These are phyloP conservation scores for Pogoniulus pusillus DNA, from an alignment of 2,797 vertebrate species.

Conservation along the genomic window DNA sequence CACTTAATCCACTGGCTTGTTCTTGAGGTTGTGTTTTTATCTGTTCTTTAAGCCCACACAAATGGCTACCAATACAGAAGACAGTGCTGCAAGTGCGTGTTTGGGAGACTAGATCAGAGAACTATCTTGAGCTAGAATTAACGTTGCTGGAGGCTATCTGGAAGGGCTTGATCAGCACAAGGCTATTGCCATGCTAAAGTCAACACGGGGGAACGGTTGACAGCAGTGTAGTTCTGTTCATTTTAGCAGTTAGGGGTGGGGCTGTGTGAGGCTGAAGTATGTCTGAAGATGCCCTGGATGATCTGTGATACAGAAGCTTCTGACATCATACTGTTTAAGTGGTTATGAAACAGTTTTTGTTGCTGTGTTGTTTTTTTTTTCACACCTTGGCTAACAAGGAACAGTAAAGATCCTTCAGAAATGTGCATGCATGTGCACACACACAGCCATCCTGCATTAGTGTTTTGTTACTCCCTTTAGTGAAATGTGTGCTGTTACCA, in stretches of 20 bases:
- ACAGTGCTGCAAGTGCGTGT: not conserved
- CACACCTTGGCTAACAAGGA: not conserved
- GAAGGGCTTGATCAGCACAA: not conserved
- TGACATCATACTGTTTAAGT: not conserved
- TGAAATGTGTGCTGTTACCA: not conserved
- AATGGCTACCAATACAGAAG: not conserved
- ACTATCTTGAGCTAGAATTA: not conserved
- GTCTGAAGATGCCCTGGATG: not conserved
- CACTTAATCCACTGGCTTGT: not conserved
- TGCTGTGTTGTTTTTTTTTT: not conserved
- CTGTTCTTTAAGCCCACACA: not conserved
- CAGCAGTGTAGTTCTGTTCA: not conserved
- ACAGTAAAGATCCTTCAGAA: not conserved
- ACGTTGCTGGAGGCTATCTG: not conserved
- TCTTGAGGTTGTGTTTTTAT: not conserved
- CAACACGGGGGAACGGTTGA: not conserved
- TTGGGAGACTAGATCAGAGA: not conserved
- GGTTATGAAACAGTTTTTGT: not conserved
- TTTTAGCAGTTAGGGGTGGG: not conserved
- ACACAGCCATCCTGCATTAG: fast-evolving
- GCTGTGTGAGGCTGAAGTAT: not conserved
- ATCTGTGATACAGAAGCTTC: not conserved
- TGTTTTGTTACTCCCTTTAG: not conserved
- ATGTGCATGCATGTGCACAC: too few species aligned
- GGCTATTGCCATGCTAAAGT: not conserved